Conservation (phyloP, 2,797 vertebrate genomes). For the Poecilia velifera region DNA sequence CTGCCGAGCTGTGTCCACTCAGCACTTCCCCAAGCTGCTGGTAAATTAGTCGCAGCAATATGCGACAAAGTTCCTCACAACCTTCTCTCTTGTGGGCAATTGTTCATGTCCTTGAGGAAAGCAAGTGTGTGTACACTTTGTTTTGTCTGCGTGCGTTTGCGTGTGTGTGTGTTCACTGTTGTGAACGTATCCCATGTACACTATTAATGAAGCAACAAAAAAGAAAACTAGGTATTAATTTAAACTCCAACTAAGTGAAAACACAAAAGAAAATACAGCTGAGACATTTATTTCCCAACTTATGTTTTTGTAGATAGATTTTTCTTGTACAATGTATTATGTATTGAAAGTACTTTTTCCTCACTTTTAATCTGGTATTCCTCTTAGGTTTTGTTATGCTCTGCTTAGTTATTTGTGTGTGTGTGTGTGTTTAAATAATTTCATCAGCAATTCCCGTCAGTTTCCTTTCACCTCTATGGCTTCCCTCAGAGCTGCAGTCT, state of each 20-base stretch:
- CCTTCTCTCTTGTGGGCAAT: constrained; percentile 64
- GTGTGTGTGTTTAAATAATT: not conserved
- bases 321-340: not conserved
- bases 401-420: not conserved
- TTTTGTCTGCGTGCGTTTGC: constrained; percentile 4
- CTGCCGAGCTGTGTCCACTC: constrained; percentile 77
- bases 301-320: not conserved
- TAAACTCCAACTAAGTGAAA: not conserved
- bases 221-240: not conserved
- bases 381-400: not conserved
- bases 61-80: constrained; percentile 61
- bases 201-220: constrained; percentile 11
- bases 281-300: not conserved
- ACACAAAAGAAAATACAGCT: not conserved
- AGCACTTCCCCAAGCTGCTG: constrained; percentile 75
- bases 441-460: not conserved
- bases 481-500: not conserved
- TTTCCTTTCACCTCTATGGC: not conserved
- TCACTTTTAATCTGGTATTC: not conserved
- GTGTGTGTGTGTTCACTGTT: constrained; percentile 12
- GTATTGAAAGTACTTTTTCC: not conserved
- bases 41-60: constrained; percentile 80
- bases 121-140: constrained; percentile 13
- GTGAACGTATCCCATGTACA: constrained; percentile 16
- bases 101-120: constrained; percentile 81